Conservation (phyloP, 2,888 invertebrate genomes). For the Drosophila demipolita region DNA sequence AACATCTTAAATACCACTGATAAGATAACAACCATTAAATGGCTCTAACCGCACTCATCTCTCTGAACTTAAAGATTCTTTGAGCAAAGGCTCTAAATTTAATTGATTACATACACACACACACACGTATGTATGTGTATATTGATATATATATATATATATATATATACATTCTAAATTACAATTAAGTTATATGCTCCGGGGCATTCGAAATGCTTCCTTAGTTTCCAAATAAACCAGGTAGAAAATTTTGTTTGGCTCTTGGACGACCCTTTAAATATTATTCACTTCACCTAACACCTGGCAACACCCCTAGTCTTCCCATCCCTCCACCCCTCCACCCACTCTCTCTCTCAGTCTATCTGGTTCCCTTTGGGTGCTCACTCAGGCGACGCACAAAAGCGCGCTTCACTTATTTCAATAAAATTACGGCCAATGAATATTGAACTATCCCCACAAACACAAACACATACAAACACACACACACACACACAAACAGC, state of each 20-base stretch:
- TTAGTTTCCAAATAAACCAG: conserved; percentile 62
- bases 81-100: not conserved
- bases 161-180: conserved; percentile 25
- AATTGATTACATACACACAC: not conserved
- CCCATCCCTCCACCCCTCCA: not conserved
- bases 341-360: not conserved
- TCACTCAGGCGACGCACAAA: conserved; percentile 78
- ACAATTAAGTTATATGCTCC: conserved; percentile 66
- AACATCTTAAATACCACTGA: not conserved
- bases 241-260: conserved; percentile 5
- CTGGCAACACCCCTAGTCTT: not conserved
- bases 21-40: not conserved
- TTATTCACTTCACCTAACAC: not conserved
- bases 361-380: conserved; percentile 39
- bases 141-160: not conserved
- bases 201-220: conserved; percentile 61
- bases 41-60: not conserved
- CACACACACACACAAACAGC: conserved; percentile 8
- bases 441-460: conserved; percentile 68
- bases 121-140: not conserved
- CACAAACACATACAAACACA: conserved; percentile 22
- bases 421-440: conserved; percentile 81
- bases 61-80: not conserved
- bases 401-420: conserved; percentile 74
- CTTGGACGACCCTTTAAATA: not conserved